These are phyloP conservation scores for Gorsachius magnificus DNA, from an alignment of 2,797 vertebrate species.

Conservation along the genomic window DNA sequence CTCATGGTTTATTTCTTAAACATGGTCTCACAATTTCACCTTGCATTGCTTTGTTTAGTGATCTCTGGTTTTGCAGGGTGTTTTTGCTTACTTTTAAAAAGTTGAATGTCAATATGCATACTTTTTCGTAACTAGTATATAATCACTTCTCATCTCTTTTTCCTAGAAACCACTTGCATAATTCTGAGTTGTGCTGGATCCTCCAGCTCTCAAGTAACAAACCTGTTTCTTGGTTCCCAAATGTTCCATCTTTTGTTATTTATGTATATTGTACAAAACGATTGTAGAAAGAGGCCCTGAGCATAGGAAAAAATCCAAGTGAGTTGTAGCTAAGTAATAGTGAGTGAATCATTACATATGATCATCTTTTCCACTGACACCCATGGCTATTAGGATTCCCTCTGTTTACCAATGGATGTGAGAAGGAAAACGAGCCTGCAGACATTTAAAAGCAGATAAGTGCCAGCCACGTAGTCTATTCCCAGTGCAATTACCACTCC, in stretches of 20 bases:
- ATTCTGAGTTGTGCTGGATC: not conserved
- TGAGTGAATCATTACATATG: not conserved
- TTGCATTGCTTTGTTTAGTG: not conserved
- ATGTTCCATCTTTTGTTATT: not conserved
- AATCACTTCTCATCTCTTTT: not conserved
- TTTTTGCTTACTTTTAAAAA: not conserved
- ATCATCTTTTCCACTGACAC: not conserved
- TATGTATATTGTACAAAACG: not conserved
- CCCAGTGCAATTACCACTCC: not conserved
- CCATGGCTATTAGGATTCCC: not conserved
- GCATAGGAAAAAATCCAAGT: not conserved
- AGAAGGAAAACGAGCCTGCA: not conserved
- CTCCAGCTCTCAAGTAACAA: not conserved
- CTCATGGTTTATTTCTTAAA: not conserved
- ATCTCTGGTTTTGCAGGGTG: not conserved
- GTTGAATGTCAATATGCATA: not conserved
- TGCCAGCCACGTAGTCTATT: not conserved
- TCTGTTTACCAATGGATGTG: not conserved
- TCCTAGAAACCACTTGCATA: not conserved
- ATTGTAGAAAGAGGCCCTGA: not conserved
- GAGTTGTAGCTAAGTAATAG: not conserved
- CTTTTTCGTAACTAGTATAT: not conserved
- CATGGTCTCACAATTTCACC: not conserved
- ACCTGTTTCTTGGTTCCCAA: not conserved
- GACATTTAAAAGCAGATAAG: not conserved